Evolutionary conservation across 2,113 vertebrate species (phyloP).

Genomic region (Leucopternis melanops): DNA sequence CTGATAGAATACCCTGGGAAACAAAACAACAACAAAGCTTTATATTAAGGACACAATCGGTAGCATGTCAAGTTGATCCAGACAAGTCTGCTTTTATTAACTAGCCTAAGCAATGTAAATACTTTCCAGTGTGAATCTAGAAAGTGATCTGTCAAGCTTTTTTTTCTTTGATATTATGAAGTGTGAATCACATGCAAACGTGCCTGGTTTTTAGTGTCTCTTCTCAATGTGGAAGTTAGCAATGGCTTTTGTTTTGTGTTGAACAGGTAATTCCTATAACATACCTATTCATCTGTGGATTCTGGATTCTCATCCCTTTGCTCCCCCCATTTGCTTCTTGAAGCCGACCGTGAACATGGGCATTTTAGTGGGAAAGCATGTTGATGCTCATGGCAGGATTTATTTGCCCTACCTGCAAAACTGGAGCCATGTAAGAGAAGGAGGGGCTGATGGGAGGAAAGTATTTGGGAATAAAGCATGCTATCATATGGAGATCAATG

Average conservation of each 20-base stretch:
- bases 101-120: not conserved
- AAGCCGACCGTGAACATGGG: constrained; percentile 88
- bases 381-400: constrained; percentile 85
- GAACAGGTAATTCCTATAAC: constrained; percentile 86
- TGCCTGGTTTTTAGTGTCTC: not conserved
- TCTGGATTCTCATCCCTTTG: constrained; percentile 93
- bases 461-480: not conserved
- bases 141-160: not conserved
- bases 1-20: not conserved
- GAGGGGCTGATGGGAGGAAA: not conserved
- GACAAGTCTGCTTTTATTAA: not conserved
- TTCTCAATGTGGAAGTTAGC: not conserved
- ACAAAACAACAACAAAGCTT: not conserved
- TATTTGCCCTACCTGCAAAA: constrained; percentile 86
- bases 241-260: constrained; percentile 46
- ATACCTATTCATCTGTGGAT: constrained; percentile 91
- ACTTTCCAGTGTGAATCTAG: not conserved
- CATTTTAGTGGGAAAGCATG: constrained; percentile 88
- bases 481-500: not conserved
- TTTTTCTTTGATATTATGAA: not conserved
- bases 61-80: not conserved
- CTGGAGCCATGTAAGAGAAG: constrained; percentile 89
- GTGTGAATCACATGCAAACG: not conserved
- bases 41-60: not conserved
- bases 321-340: constrained; percentile 91